Conservation (phyloP, 2,797 vertebrate species). For the Pteropus rufus region DNA sequence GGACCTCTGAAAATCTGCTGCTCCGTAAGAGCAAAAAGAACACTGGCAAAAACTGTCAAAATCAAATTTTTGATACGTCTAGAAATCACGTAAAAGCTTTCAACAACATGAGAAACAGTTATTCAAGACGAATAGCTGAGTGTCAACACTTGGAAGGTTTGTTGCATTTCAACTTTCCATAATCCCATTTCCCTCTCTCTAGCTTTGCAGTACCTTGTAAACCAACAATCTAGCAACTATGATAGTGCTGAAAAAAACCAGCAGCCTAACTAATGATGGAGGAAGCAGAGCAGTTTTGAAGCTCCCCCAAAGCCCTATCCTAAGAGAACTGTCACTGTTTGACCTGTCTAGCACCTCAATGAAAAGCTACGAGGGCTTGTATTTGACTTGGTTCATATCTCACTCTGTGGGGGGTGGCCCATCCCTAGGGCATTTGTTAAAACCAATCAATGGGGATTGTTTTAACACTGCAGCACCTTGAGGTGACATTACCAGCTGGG, state of each 20-base stretch:
- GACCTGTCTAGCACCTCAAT: background rate
- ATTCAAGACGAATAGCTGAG: slow-evolving; percentile 14
- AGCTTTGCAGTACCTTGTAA: slow-evolving; percentile 7
- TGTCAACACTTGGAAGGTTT: background rate
- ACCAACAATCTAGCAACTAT: background rate
- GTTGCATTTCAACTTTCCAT: background rate
- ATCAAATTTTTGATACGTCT: background rate
- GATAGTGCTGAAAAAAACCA: background rate
- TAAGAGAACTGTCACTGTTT: slow-evolving; percentile 6
- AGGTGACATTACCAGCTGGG: background rate
- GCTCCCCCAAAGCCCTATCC: background rate
- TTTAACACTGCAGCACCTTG: background rate
- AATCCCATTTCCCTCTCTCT: slow-evolving; percentile 1
- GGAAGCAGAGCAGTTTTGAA: background rate
- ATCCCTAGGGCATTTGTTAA: slow-evolving; percentile 20
- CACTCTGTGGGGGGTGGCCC: background rate
- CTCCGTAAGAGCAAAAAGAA: slow-evolving; percentile 26
- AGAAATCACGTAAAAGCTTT: slow-evolving; percentile 13
- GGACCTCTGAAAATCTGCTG: background rate
- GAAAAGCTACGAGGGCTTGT: slow-evolving; percentile 6
- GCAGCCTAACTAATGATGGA: background rate
- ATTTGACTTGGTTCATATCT: background rate
- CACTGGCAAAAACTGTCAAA: background rate
- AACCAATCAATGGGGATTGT: background rate
- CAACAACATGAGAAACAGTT: background rate